phyloP scores from a whole-genome alignment of 2,113 vertebrate genomes.

The Leptodactylus fuscus region DNA sequence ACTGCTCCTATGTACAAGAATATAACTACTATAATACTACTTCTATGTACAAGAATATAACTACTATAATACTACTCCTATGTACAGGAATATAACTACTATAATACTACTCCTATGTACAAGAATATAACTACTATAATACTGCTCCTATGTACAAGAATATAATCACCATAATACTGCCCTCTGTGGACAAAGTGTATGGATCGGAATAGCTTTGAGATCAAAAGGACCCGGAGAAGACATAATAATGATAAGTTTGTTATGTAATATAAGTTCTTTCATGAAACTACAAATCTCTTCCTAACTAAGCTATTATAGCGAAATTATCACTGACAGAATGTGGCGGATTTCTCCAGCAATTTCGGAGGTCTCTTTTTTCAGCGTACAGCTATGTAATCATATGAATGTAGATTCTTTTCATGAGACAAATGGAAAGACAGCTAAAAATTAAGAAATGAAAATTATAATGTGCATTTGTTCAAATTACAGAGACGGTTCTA shows the following conservation, averaged over 20 bases:
- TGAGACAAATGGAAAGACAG: constrained; percentile 53
- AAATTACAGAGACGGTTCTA: constrained; percentile 49
- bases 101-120: constrained; percentile 1
- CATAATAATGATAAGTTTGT: constrained; percentile 21
- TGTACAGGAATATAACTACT: constrained; percentile 6
- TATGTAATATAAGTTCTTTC: constrained; percentile 51
- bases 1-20: not conserved
- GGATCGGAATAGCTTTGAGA: not conserved
- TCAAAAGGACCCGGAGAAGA: not conserved
- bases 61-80: constrained; percentile 6
- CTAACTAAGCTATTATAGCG: constrained; percentile 52
- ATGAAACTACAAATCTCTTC: constrained; percentile 46
- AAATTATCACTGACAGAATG: constrained; percentile 55
- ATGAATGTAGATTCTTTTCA: constrained; percentile 56
- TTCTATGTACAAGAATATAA: constrained; percentile 8
- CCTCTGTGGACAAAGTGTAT: not conserved
- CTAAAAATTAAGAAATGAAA: constrained; percentile 60
- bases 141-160: not conserved
- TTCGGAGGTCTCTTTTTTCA: not conserved
- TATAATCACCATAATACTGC: constrained; percentile 2
- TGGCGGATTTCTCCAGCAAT: constrained; percentile 38
- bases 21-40: constrained; percentile 10
- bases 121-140: constrained; percentile 16
- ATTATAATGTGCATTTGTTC: constrained; percentile 58
- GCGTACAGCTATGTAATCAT: constrained; percentile 55